Evolutionary conservation across 2,797 vertebrate species (phyloP).

Genomic region (Galagoides demidoff): DNA sequence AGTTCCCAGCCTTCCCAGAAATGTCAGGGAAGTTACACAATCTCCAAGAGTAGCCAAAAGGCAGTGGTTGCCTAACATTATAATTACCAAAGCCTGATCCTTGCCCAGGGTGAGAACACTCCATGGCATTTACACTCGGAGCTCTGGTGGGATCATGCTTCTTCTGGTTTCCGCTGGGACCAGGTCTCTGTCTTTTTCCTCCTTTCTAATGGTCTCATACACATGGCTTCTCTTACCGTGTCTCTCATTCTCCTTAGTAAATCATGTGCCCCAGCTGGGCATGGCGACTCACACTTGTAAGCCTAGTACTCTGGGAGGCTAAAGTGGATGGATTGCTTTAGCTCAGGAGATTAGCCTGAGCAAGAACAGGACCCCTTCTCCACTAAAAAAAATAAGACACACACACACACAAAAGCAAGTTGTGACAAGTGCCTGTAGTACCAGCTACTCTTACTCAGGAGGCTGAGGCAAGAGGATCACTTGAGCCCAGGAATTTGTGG

Average conservation of each 20-base stretch:
- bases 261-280: neutral
- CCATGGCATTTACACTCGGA: neutral
- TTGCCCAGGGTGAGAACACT: neutral
- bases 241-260: neutral
- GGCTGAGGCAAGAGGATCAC: too few species aligned
- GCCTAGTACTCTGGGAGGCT: too few species aligned
- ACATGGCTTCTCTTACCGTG: neutral
- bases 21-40: neutral
- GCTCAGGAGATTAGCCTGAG: too few species aligned
- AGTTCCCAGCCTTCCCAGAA: neutral
- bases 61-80: neutral
- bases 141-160: neutral
- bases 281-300: too few species aligned
- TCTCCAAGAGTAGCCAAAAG: neutral
- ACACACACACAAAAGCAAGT: too few species aligned
- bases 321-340: too few species aligned
- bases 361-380: too few species aligned
- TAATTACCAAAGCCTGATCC: neutral
- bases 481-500: too few species aligned
- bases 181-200: accelerated
- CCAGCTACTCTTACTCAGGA: too few species aligned
- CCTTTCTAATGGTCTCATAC: neutral
- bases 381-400: too few species aligned
- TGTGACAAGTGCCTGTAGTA: too few species aligned
- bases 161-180: neutral